Conservation (phyloP, 2,797 vertebrate species). For the Falco rusticolus region DNA sequence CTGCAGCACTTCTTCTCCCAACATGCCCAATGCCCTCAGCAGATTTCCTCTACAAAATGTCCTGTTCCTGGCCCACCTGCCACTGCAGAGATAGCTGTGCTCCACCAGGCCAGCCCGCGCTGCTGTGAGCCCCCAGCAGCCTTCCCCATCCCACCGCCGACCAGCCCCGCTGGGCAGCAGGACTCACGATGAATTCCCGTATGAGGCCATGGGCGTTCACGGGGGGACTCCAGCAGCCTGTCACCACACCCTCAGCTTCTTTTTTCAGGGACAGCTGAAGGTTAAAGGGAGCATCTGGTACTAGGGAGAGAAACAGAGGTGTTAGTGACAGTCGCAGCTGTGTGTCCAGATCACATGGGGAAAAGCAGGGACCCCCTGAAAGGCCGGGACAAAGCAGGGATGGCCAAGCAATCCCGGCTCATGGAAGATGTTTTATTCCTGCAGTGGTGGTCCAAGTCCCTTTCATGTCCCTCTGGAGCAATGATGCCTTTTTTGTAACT, state of each 20-base stretch:
- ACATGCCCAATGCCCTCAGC: neutral
- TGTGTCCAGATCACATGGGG: fast-evolving
- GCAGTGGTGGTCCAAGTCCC: fast-evolving
- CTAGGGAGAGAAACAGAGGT: constrained; percentile 68
- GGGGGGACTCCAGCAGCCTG: constrained; percentile 85
- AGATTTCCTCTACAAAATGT: neutral
- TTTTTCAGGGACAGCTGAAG: constrained; percentile 88
- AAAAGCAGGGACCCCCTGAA: neutral
- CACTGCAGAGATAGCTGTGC: neutral
- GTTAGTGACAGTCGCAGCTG: neutral
- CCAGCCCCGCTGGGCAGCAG: neutral
- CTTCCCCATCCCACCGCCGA: fast-evolving
- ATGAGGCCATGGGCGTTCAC: constrained; percentile 88
- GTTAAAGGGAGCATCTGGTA: constrained; percentile 89
- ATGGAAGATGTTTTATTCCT: neutral
- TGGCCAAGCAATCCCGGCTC: neutral
- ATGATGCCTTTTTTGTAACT: neutral
- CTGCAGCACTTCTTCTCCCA: neutral
- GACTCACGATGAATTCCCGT: constrained; percentile 93
- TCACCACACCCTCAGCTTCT: constrained; percentile 84
- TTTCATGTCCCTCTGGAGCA: neutral
- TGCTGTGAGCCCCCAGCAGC: neutral
- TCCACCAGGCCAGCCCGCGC: neutral
- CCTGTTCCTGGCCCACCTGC: neutral
- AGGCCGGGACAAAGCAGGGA: fast-evolving